Base-by-base conservation (phyloP, 2,888 invertebrate genomes). In the Agrochola circellaris region DNA sequence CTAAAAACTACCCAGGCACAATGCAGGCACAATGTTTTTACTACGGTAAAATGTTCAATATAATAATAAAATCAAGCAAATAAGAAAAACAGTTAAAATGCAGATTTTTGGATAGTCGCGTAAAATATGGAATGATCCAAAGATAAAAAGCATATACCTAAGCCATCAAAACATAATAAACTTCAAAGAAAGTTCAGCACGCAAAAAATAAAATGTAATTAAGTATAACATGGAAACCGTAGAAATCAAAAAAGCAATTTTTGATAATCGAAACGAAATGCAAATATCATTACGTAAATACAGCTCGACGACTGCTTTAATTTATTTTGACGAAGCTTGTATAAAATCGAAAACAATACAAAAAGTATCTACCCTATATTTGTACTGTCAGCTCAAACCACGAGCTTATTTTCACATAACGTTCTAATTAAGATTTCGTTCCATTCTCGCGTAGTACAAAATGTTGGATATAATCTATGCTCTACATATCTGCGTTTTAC, bases 391-490 rank as follows among this genome's bases (percentile, higher is more conserved):
- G 8, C 42, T 62, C 17, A 38, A 60, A 8, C 48, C 15, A 51
- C 48, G 2, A 30, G 23, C 51, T 58, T 48, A 54, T 68, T 56
- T 70, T 30, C 15, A 45, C 7, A 61, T 51, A 51, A 67, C 15
- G 9, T 70, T 64, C 11, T 64, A 51, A 67, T 85, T 68, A 42
- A 5, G 51, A 38, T 70, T 60, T 61, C 17, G 13, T 65, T 70
- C 23, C 26, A 42, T 85, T 76, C 60, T 34, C 38, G 13, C 54
- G 23, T 34, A 56, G 23, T 42, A 66, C 38, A 56, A 72, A 82
- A 73, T 68, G 23, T 68, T 30, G 26, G 13, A 70, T 77, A 45
- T 73, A 77, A 82, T 60, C 68, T 82, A 30, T 60, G 71, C 30
- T 56, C 42, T 26, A 67, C 54, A 78, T 74, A 73, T 73, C 56